Evolutionary conservation across 2,888 invertebrate species (phyloP), one percentile per base, ranked within the genome.

Genomic region (Sphaerophoria rueppellii): DNA sequence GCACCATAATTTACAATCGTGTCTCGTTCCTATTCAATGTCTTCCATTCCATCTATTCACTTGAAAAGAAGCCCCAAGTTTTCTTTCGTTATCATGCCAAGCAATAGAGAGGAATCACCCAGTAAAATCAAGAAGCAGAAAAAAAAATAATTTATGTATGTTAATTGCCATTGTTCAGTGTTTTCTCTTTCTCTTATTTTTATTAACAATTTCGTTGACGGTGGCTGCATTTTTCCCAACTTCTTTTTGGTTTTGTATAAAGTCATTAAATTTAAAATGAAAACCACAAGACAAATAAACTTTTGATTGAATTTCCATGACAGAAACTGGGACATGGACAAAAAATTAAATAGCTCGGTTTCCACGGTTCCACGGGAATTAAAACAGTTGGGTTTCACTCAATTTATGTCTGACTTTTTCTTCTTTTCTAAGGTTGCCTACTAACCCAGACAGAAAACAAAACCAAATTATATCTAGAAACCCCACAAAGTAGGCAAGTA

Each of bases 191-290:
- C 4, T 46, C 24, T 37, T 37, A 11, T n/a, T 43, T 37, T 14
- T 54, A 55, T 55, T 12, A n/a, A 54, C 37, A 32, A 11, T 37
- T 12, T 14, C 35, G 35, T 73, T 60, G 57, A 14, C 16, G 40
- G 12, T 43, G 9, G 43, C 12, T 43, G 6, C 6, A 43, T 43
- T 43, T 43, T 43, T 6, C 12, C 9, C 43, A 6, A 3, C 4
- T 57, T 70, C 35, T 70, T 63, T 46, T 40, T 34, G 32, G 43
- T 4, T 67, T 65, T 72, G 60, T 76, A 72, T 82, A 55, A 16
- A 82, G 76, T 76, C 54, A 82, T 76, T 76, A 43, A 43, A 43
- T 43, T 40, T 76, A 72, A 76, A 81, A 63, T 70, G 75, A 72
- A 81, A 76, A 76, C 67, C 58, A 65, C 77, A 24, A 60, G 34